Evolutionary conservation across 2,113 vertebrate species (phyloP).

Genomic region (Casuarius casuarius): DNA sequence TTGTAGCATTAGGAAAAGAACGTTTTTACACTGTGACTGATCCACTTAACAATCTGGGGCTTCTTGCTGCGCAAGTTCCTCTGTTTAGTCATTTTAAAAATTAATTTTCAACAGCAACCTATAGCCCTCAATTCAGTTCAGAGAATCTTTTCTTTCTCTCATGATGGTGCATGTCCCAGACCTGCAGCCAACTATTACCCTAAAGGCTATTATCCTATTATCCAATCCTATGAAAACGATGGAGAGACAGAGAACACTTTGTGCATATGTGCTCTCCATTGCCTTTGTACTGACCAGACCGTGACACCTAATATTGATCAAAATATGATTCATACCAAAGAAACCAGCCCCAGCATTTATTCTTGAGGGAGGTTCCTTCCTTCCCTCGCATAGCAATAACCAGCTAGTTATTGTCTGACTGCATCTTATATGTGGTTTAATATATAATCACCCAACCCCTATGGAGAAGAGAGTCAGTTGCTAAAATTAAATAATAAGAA

Average conservation of each 20-base stretch:
- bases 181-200: background rate
- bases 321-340: background rate
- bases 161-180: background rate
- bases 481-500: constrained; percentile 33
- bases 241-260: background rate
- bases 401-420: constrained; percentile 4
- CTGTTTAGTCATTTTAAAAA: background rate
- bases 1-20: background rate
- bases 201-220: background rate
- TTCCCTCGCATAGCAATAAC: background rate
- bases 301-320: background rate
- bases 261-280: background rate
- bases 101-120: background rate
- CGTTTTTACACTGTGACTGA: background rate
- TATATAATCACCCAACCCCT: background rate
- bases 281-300: background rate
- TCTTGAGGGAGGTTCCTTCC: background rate
- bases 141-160: background rate
- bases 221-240: background rate
- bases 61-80: background rate
- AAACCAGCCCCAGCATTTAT: background rate
- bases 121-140: background rate
- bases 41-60: background rate
- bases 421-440: background rate
- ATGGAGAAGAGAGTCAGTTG: background rate